These are phyloP conservation scores for Drosophila arizonae DNA, from an alignment of 1,140 invertebrate genomes.

Conservation along the genomic window DNA sequence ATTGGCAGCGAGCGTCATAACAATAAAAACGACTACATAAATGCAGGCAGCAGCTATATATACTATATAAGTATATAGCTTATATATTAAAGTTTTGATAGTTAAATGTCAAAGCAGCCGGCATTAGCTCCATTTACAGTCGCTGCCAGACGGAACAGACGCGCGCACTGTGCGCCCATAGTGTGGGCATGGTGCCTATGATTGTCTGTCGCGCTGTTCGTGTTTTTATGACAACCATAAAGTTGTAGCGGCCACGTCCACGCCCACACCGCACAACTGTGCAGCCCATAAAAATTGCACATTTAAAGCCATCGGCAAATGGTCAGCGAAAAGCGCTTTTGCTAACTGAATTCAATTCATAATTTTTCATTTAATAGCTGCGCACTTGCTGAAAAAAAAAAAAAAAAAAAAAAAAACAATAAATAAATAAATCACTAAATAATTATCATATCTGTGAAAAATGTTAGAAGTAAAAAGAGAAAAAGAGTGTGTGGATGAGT, in stretches of 20 bases:
- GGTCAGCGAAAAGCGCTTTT: constrained; percentile 17
- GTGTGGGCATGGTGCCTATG: background rate
- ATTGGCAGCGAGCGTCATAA: constrained; percentile 34
- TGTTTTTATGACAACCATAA: constrained; percentile 37
- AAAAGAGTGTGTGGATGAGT: background rate
- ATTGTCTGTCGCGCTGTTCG: background rate
- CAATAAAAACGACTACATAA: constrained; percentile 44
- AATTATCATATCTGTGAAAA: constrained; percentile 3
- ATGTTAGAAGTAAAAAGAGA: background rate
- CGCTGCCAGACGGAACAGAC: constrained; percentile 14
- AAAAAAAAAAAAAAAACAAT: no score
- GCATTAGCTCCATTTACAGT: constrained; percentile 38
- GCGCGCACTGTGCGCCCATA: constrained; percentile 12
- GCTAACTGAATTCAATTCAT: constrained; percentile 14
- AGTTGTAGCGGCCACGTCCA: constrained; percentile 27
- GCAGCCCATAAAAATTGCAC: constrained; percentile 36
- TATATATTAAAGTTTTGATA: constrained; percentile 34
- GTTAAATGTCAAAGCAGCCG: constrained; percentile 35
- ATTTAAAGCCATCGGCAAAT: constrained; percentile 33
- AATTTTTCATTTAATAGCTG: background rate
- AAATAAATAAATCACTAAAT: constrained; percentile 8
- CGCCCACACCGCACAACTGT: constrained; percentile 1
- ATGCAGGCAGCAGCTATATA: background rate
- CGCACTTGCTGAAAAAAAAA: constrained; percentile 11
- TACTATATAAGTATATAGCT: background rate